Percentiles rank a stretch among this genome's conserved stretches.
Evolutionary conservation across 2,797 vertebrate genomes (phyloP).

Genomic region (Falco peregrinus): DNA sequence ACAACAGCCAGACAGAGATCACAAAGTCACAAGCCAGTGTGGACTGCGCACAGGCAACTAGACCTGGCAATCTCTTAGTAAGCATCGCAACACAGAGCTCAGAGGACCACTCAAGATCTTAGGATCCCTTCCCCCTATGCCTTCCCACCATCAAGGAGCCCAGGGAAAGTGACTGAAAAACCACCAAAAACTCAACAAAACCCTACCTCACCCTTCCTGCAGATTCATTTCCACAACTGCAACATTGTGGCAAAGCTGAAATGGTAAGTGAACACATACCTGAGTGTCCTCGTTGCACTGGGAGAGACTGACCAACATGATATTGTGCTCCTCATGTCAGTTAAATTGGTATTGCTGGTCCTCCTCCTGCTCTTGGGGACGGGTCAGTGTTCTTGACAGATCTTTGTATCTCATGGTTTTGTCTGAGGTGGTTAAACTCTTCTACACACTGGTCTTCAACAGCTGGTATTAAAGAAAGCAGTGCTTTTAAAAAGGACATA

Average conservation of each 20-base stretch:
- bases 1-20: not conserved
- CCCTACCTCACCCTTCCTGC: not conserved
- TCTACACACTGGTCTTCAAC: not conserved
- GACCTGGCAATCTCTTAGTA: not conserved
- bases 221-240: not conserved
- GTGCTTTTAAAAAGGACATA: not conserved
- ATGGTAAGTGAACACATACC: not conserved
- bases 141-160: not conserved
- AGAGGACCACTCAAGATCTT: not conserved
- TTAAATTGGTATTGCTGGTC: not conserved
- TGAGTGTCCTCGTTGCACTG: not conserved
- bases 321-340: not conserved
- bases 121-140: not conserved
- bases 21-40: not conserved
- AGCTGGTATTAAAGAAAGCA: not conserved
- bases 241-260: not conserved
- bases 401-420: too few relatives aligned
- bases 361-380: not conserved
- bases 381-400: too few relatives aligned
- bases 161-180: not conserved
- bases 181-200: not conserved
- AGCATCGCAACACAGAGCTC: accelerated
- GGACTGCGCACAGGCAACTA: not conserved
- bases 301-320: not conserved
- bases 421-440: not conserved